Conservation (phyloP, 1,140 invertebrate genomes). For the Cotesia typhae region DNA sequence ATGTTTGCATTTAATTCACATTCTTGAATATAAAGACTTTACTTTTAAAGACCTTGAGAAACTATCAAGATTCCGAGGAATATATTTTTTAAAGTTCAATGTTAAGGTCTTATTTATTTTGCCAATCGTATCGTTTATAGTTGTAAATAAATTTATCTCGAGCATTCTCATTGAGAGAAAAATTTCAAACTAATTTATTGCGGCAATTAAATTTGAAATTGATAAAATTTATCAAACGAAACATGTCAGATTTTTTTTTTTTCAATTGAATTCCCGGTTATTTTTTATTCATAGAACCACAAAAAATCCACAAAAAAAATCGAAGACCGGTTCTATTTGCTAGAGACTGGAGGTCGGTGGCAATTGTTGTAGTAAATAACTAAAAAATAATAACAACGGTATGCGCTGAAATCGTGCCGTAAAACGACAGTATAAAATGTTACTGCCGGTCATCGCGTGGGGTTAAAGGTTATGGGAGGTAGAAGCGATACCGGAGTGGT, state of each 20-base stretch:
- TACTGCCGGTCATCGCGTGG: slow-evolving; percentile 22
- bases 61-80: not conserved
- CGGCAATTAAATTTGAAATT: no score
- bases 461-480: slow-evolving; percentile 33
- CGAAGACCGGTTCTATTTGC: not conserved
- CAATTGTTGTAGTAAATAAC: slow-evolving; percentile 1
- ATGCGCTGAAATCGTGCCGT: slow-evolving; percentile 18
- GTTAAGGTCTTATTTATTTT: slow-evolving; percentile 22
- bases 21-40: not conserved
- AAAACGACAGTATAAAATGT: slow-evolving; percentile 29
- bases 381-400: slow-evolving; percentile 17
- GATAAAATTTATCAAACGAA: no score
- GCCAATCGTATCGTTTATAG: not conserved
- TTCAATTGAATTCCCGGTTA: no score
- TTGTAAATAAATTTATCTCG: no score
- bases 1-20: slow-evolving; percentile 12
- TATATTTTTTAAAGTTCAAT: slow-evolving; percentile 13
- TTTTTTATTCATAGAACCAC: not conserved
- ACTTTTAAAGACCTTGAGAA: slow-evolving; percentile 18
- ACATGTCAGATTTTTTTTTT: no score
- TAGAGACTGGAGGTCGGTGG: not conserved
- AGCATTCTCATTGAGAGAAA: no score
- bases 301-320: not conserved
- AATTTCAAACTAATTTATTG: no score
- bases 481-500: slow-evolving; percentile 8